These are phyloP conservation scores for Tetramorium simillimum DNA, from an alignment of 1,140 invertebrate genomes.

Conservation along the genomic window DNA sequence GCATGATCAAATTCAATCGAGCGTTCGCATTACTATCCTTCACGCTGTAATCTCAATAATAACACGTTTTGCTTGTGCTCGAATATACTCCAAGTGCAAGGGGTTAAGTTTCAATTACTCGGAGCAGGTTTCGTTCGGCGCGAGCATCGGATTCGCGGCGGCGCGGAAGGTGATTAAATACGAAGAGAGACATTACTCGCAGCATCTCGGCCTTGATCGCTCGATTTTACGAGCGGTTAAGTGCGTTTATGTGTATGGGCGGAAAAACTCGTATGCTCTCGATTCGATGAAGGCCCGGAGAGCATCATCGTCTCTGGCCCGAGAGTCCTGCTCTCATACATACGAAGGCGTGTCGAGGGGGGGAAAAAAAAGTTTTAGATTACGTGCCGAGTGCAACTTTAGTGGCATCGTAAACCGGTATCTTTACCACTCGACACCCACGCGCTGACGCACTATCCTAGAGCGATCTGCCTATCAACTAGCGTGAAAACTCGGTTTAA, in stretches of 20 bases:
- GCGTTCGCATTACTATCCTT: conserved; percentile 8
- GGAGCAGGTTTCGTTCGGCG: conserved; percentile 18
- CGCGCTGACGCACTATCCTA: conserved; percentile 80
- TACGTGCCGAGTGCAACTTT: conserved; percentile 80
- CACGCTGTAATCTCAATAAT: conserved; percentile 25
- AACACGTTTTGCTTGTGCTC: background rate
- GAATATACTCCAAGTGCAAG: background rate
- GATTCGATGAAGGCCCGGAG: conserved; percentile 74
- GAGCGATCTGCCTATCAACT: conserved; percentile 82
- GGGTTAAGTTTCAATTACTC: conserved; percentile 33
- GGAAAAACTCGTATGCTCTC: conserved; percentile 69
- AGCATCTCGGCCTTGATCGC: conserved; percentile 59
- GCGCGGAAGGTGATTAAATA: conserved; percentile 68
- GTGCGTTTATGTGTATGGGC: conserved; percentile 23
- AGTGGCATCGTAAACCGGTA: conserved; percentile 83
- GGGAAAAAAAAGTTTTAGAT: conserved; percentile 74
- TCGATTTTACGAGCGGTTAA: conserved; percentile 60
- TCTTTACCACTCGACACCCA: conserved; percentile 82
- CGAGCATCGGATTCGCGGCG: conserved; percentile 25
- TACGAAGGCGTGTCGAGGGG: conserved; percentile 75
- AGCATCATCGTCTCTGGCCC: conserved; percentile 62
- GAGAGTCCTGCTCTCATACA: conserved; percentile 57
- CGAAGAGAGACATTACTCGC: conserved; percentile 63
- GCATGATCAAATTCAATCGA: conserved; percentile 18
- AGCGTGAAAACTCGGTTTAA: conserved; percentile 80